These are phyloP conservation scores for Delia radicum DNA, from an alignment of 1,140 invertebrate species.

Conservation along the genomic window DNA sequence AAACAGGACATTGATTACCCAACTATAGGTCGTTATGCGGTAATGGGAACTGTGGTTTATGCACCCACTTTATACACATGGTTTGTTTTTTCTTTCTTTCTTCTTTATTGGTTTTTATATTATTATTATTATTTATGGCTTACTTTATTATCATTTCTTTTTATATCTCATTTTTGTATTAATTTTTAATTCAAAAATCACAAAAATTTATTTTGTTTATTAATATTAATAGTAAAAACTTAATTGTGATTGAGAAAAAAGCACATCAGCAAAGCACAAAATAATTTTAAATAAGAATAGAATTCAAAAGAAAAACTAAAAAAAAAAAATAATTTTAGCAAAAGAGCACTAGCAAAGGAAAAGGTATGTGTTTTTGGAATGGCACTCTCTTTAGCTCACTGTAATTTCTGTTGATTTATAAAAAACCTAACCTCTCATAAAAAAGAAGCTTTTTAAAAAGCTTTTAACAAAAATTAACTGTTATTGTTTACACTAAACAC, in stretches of 20 bases:
- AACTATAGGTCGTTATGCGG: slow-evolving; percentile 61
- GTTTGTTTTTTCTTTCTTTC: slow-evolving; percentile 53
- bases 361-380: neutral
- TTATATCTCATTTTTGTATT: neutral
- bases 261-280: neutral
- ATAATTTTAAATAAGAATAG: neutral
- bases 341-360: neutral
- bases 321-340: neutral
- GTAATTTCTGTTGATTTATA: no score
- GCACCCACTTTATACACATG: slow-evolving; percentile 65
- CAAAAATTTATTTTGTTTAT: neutral
- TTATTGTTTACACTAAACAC: neutral
- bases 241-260: neutral
- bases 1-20: slow-evolving; percentile 59
- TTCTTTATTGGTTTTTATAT: neutral
- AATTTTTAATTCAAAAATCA: neutral
- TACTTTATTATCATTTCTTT: neutral
- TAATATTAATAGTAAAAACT: neutral
- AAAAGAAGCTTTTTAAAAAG: neutral
- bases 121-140: neutral
- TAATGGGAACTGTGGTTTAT: slow-evolving; percentile 64
- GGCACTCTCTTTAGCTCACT: neutral
- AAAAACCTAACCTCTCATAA: no score
- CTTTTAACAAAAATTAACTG: neutral
- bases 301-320: neutral